Percentiles rank a stretch among this genome's conserved stretches.
Conservation (phyloP, 2,888 invertebrate genomes). For the Cataglyphis livida region DNA sequence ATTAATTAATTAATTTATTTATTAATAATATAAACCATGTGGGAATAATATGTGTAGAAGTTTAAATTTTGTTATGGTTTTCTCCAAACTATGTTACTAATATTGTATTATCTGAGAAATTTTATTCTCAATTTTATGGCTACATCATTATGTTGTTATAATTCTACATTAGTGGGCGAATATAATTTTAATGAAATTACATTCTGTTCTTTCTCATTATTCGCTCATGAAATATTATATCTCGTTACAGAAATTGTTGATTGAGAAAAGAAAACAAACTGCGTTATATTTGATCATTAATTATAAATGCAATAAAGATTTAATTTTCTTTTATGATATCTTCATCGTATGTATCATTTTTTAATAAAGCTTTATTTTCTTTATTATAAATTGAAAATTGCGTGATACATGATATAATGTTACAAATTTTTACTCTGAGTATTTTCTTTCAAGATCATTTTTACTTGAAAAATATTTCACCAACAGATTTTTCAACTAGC, state of each 20-base stretch:
- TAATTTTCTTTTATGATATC: neutral
- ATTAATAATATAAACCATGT: neutral
- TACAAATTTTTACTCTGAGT: neutral
- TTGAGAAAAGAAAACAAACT: neutral
- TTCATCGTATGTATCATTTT: neutral
- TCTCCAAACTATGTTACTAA: neutral
- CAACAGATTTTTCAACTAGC: neutral
- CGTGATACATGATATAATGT: neutral
- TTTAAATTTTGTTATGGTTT: conserved; percentile 1
- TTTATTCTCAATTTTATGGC: neutral
- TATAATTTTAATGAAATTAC: neutral
- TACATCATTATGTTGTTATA: neutral
- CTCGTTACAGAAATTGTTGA: neutral
- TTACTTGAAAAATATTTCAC: neutral
- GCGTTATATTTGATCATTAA: neutral
- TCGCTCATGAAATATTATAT: neutral
- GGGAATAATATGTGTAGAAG: neutral
- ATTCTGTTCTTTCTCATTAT: neutral
- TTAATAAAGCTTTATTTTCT: neutral
- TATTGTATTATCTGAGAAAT: neutral
- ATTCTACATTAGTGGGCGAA: neutral
- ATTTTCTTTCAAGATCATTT: neutral
- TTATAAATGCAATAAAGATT: neutral
- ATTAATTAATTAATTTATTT: conserved; percentile 12
- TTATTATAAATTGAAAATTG: neutral